Evolutionary conservation across 1,140 invertebrate species (phyloP).

Genomic region (Gyrodactylus bullatarudis): DNA sequence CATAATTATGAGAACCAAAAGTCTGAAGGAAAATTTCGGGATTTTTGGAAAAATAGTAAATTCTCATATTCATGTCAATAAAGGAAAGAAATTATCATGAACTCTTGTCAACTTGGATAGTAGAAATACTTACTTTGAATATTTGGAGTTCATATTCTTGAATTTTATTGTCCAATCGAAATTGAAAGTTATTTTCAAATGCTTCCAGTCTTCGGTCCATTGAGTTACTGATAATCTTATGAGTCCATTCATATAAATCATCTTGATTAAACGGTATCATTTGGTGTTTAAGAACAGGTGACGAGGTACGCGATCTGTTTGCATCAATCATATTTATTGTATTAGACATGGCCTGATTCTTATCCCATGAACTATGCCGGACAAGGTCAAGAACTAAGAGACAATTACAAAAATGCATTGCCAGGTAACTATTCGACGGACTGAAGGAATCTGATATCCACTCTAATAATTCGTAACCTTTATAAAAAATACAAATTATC

Average conservation of each 20-base stretch:
- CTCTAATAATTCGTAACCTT: background rate
- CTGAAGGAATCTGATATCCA: background rate
- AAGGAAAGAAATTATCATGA: no score
- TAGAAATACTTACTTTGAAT: background rate
- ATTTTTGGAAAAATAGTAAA: no score
- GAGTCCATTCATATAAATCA: background rate
- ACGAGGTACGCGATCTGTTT: background rate
- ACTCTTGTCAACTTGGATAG: no score
- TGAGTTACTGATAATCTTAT: background rate
- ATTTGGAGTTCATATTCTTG: background rate
- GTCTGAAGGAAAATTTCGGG: no score
- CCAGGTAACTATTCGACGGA: background rate
- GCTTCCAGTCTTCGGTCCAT: background rate
- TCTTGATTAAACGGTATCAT: background rate
- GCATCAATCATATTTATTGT: background rate
- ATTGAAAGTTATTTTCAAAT: background rate
- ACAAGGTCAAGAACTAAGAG: background rate
- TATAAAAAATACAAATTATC: no score
- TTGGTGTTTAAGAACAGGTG: background rate
- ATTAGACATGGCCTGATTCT: background rate
- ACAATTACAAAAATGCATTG: background rate
- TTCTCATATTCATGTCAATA: no score
- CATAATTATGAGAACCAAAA: no score
- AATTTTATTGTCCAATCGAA: background rate
- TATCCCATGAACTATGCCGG: background rate